Base-by-base conservation (phyloP, 1,140 invertebrate species). In the Rhopalosiphum maidis region DNA sequence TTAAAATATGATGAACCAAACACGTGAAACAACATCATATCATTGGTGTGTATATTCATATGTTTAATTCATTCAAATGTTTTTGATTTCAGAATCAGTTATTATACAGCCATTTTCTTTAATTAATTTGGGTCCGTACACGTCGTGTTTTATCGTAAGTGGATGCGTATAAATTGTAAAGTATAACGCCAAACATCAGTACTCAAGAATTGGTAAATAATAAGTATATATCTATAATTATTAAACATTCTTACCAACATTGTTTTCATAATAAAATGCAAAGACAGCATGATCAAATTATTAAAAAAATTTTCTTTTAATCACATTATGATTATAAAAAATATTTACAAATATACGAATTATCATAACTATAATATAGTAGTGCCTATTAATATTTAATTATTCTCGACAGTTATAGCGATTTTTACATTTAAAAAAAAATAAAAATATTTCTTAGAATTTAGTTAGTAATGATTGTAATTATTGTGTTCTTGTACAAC, bases 141-240 rank as follows among this genome's bases (percentile, higher is more conserved):
- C 25, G 22, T 30, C 86, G 30, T 48, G 15, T 85, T 35, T 88
- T 48, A 87, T 87, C 88, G 37, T 55, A 89, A 89, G 88, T 89
- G 23, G 51, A 89, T 48, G 86, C n/a, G 48, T 89, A 18, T 41
- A 51, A 35, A 77, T 18, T 35, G 60, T 77, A 18, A 77, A 77
- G 60, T 51, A 51, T 88, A n/a, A 60, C 88, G 18, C 9, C 22
- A 55, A 23, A 25, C 88, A 35, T 35, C 23, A 30, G 46, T 90
- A 90, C 55, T 90, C 30, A n/a, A 90, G 37, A 90, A 90, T 51
- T 68, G 89, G 43, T 90, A 90, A 60, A n/a, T 41, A 90, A 68
- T 90, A 41, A 90, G 41, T 90, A 41, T 41, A 60, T 23, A 60
- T 60, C 25, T 87, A 21, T 48, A 87, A n/a, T 48, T 86, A 86